Evolutionary conservation across 2,888 invertebrate genomes (phyloP).

Genomic region (Chaitophorus viminalis): DNA sequence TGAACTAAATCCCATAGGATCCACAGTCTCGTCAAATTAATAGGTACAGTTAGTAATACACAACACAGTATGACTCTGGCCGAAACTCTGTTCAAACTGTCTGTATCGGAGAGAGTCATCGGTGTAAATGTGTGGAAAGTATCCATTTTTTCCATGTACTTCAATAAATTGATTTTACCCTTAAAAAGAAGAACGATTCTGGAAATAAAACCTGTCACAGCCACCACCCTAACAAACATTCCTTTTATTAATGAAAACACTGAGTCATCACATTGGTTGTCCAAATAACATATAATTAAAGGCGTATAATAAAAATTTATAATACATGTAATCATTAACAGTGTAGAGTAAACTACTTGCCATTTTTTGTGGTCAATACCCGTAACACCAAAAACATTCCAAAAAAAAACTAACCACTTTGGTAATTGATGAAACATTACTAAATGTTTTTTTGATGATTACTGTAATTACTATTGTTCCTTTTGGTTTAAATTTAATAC

Average conservation of each 20-base stretch:
- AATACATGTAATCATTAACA: not conserved
- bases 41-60: not conserved
- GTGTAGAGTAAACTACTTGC: not conserved
- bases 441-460: not conserved
- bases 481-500: not conserved
- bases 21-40: not conserved
- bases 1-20: not conserved
- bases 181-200: slow-evolving; percentile 4
- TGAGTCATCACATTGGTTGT: not conserved
- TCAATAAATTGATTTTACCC: not conserved
- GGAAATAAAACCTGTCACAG: not conserved
- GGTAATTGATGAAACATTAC: not conserved
- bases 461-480: not conserved
- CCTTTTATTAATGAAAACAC: not conserved
- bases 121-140: not conserved
- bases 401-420: not conserved
- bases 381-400: slow-evolving; percentile 10
- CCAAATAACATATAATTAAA: slow-evolving; percentile 1
- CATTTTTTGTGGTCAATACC: not conserved
- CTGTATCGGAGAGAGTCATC: not conserved
- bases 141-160: not conserved
- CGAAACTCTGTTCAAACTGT: not conserved
- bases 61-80: not conserved
- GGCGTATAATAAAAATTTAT: not conserved
- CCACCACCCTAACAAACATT: slow-evolving; percentile 1